Conservation (phyloP, 2,113 vertebrate genomes). For the Pavo muticus region DNA sequence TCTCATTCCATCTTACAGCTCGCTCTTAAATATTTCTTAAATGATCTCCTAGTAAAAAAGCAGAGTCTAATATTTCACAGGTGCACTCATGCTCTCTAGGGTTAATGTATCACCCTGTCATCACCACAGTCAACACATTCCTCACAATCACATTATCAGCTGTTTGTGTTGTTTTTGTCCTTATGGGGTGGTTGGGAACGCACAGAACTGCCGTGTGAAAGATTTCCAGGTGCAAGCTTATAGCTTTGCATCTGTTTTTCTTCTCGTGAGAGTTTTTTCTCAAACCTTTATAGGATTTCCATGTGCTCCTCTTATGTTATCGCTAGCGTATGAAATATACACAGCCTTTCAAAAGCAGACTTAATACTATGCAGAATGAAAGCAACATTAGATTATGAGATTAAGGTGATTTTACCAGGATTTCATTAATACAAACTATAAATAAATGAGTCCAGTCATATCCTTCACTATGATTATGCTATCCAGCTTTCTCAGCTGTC, state of each 20-base stretch:
- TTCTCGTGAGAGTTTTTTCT: conserved; percentile 39
- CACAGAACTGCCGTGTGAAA: conserved; percentile 58
- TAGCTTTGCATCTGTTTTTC: conserved; percentile 63
- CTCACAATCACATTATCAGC: conserved; percentile 68
- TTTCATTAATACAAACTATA: neutral
- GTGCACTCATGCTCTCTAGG: neutral
- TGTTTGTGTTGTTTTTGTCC: conserved; percentile 64
- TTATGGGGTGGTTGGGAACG: conserved; percentile 60
- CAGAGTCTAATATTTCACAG: conserved; percentile 56
- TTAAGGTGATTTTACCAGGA: conserved; percentile 5
- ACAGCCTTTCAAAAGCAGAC: neutral
- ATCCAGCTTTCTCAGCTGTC: neutral
- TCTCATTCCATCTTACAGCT: conserved; percentile 15
- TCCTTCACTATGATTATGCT: neutral
- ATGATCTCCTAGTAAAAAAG: conserved; percentile 18
- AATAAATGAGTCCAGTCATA: neutral
- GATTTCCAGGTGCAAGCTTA: conserved; percentile 71
- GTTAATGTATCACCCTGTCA: conserved; percentile 62
- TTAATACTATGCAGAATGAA: neutral
- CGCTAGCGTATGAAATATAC: neutral
- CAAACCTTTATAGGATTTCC: conserved; percentile 47
- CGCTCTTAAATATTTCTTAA: conserved; percentile 29
- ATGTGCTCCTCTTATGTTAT: conserved; percentile 46
- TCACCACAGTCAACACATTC: conserved; percentile 64
- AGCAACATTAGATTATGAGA: neutral